Percentiles rank a stretch among this genome's conserved stretches.
Conservation (phyloP, 2,113 vertebrate genomes). For the Hydropotes inermis region DNA sequence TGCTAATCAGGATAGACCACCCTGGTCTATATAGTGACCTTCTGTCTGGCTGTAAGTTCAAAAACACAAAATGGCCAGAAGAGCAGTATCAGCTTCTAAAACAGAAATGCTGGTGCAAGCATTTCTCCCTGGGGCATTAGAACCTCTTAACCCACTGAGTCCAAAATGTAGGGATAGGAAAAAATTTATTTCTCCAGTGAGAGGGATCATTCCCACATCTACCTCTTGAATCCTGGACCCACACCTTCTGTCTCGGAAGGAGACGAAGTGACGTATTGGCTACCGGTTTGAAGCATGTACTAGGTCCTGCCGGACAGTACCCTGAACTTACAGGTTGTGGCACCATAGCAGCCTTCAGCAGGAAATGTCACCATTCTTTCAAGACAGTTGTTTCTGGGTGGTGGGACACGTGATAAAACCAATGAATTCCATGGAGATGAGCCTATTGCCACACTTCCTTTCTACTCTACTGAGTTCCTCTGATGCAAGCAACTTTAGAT, state of each 20-base stretch:
- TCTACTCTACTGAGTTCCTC: slow-evolving; percentile 19
- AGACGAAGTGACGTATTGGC: not conserved
- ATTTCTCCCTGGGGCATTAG: not conserved
- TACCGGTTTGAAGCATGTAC: not conserved
- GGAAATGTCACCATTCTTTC: not conserved
- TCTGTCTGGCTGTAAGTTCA: not conserved
- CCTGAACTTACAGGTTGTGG: not conserved
- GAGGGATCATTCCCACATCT: not conserved
- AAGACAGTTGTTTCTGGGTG: not conserved
- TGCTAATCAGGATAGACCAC: not conserved
- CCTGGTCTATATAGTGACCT: not conserved
- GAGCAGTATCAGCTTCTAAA: not conserved
- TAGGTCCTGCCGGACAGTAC: not conserved
- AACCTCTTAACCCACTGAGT: slow-evolving; percentile 18
- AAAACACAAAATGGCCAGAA: not conserved
- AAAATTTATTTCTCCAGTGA: slow-evolving; percentile 17
- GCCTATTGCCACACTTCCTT: not conserved
- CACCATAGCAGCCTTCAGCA: not conserved
- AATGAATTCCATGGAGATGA: not conserved
- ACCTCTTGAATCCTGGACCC: not conserved
- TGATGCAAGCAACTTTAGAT: not conserved
- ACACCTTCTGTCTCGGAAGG: not conserved
- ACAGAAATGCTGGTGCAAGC: not conserved
- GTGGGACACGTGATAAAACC: not conserved
- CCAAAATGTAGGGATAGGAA: not conserved